Evolutionary conservation across 53 echinoderm and acorn worm species (phyloP), one percentile per base, ranked within the genome.

Genomic region (Holothuria leucospilota): DNA sequence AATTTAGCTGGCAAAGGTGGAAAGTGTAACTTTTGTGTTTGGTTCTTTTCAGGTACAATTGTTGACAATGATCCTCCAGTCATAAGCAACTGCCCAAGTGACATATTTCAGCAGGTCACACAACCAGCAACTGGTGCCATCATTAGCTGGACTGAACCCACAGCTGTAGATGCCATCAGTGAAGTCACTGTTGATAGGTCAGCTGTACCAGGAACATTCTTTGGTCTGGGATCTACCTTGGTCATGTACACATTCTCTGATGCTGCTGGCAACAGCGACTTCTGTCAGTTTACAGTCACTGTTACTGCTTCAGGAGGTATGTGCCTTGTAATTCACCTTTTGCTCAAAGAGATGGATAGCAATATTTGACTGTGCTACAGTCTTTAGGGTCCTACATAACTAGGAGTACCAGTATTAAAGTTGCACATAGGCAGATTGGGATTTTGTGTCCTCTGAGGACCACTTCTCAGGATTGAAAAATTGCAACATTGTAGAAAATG

Each of bases 191-290:
- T 87, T 13, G 27, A 41, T 4, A 29, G 79, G n/a, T 87, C 61
- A 20, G 85, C 65, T 20, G n/a, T 51, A 18, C 82, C 87, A 13
- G 92, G 90, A 27, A 29, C 56, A 12, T 79, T 85, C 85, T 94
- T 92, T 82, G 27, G 58, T 69, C 34, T 92, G 9, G 94, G 94
- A 11, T 23, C 80, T 62, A 92, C 90, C 0, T 79, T 87, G 21
- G 94, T 94, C 42, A 69, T 69, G 23, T 94, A 94, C 91, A 94
- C 90, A 11, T 94, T 94, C 78, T 92, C 84, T 18, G 94, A 94
- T 68, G 71, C 46, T 62, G 67, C 86, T 25, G 92, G 94, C 25
- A 92, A 92, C 42, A 26, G 59, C 20, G 92, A 85, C 0, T 5
- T 30, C 21, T 94, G 94, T 66, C n/a, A 77, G 9, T 94, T 94